These are phyloP conservation scores for Thomomys bottae DNA, from an alignment of 2,113 vertebrate genomes.

Conservation along the genomic window DNA sequence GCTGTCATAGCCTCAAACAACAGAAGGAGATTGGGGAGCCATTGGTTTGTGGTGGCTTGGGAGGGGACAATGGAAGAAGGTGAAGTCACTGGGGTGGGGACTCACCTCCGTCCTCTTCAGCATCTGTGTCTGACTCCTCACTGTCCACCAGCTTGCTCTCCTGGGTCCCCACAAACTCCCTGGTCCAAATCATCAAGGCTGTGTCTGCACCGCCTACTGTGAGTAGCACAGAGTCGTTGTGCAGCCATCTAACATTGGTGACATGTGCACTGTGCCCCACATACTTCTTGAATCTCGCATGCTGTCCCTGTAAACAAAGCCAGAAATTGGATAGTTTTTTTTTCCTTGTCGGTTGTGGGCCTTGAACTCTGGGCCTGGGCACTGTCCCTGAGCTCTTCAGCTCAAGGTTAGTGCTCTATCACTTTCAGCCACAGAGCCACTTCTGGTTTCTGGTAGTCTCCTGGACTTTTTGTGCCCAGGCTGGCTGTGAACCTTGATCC, in stretches of 20 bases:
- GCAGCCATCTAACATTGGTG: conserved; percentile 95
- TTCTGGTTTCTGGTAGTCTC: too few species aligned
- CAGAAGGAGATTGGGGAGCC: conserved; percentile 29
- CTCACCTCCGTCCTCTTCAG: conserved; percentile 96
- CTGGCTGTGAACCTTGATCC: too few species aligned
- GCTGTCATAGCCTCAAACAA: conserved; percentile 94
- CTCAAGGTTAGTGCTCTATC: too few species aligned
- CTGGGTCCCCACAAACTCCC: conserved; percentile 91
- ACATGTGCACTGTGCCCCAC: conserved; percentile 97
- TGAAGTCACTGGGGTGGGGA: accelerated
- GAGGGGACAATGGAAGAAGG: not conserved
- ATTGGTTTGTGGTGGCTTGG: not conserved
- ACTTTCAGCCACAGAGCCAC: too few species aligned
- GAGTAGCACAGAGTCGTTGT: conserved; percentile 93
- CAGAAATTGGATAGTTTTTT: not conserved
- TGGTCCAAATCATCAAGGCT: conserved; percentile 97
- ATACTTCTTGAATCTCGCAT: conserved; percentile 95
- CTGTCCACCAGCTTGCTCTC: conserved; percentile 96
- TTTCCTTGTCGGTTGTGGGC: too few species aligned
- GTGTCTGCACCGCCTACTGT: conserved; percentile 96
- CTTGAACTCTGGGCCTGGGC: too few species aligned
- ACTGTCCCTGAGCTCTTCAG: too few species aligned
- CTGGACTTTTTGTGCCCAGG: too few species aligned
- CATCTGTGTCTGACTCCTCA: conserved; percentile 96
- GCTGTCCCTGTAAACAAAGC: conserved; percentile 88